Evolutionary conservation across 2,113 vertebrate species (phyloP), one percentile per base, ranked within the genome.

Genomic region (Carettochelys insculpta): DNA sequence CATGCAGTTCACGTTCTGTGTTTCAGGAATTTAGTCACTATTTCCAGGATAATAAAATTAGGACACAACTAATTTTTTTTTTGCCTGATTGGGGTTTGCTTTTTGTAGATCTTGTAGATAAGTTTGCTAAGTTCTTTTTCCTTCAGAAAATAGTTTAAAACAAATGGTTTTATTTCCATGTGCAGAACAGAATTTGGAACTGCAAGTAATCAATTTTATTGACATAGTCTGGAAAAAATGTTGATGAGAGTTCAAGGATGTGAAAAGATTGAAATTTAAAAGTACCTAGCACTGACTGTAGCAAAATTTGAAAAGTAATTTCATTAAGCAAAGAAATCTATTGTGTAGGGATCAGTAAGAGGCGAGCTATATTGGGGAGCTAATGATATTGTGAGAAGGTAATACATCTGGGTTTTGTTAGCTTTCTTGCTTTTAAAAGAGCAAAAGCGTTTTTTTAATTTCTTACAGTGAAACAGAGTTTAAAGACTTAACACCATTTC

Each of bases 131-230:
- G 85, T 96, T 94, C 94, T 95, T 56, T 91, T 94, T 96, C 96
- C 93, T 95, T 89, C 86, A 83, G 80, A 97, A 97, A 97, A 96
- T 91, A 91, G 89, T 97, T 97, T 93, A 95, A 96, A 97, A 97
- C 95, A 96, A 97, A 96, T 97, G 90, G 94, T 96, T 97, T 97
- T 96, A 97, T 97, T 97, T 97, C 95, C 97, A 97, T 97, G 96
- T 97, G 96, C 95, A 91, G 96, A 93, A 84, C 97, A 97, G 96
- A 93, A 96, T 96, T 97, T 95, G 94, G 95, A 97, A 95, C 97
- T 96, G 96, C 94, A 96, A 94, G 97, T 95, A 94, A 96, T 98
- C 96, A 93, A 95, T 98, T 97, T 97, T 97, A 98, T 97, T 97
- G 96, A 97, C 95, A 94, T 82, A 85, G 81, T 90, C 96, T 95